Percentiles rank a stretch among this genome's conserved stretches.
Conservation (phyloP, 1,140 invertebrate genomes). For the Calephelis nemesis region DNA sequence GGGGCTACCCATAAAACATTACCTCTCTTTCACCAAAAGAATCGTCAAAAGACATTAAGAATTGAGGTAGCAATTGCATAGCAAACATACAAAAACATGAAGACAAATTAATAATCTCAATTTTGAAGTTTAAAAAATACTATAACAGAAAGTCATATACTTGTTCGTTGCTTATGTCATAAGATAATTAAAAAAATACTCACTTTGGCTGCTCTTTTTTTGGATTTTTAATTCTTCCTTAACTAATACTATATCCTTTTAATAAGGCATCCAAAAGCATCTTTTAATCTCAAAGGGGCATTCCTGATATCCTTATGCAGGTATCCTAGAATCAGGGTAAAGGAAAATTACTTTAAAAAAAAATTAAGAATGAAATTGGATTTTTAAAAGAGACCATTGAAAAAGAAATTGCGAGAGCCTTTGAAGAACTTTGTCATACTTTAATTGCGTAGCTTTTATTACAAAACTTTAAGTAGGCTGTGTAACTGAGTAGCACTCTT, state of each 20-base stretch:
- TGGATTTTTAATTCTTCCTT: background rate
- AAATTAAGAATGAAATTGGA: constrained; percentile 4
- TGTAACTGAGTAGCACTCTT: constrained; percentile 6
- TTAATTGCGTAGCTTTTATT: constrained; percentile 11
- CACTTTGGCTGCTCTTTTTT: background rate
- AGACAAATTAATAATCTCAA: too few species aligned
- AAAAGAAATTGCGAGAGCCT: constrained; percentile 16
- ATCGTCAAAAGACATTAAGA: too few species aligned
- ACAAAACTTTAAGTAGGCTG: constrained; percentile 17
- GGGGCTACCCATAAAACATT: too few species aligned
- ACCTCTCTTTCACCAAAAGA: too few species aligned
- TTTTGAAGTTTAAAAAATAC: too few species aligned
- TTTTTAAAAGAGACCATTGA: constrained; percentile 6
- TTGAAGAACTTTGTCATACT: constrained; percentile 16
- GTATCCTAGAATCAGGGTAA: constrained; percentile 14
- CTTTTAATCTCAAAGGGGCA: constrained; percentile 3
- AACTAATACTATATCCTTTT: background rate
- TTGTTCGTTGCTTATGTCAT: too few species aligned
- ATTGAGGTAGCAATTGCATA: too few species aligned
- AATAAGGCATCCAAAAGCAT: background rate
- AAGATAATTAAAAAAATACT: too few species aligned
- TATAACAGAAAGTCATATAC: too few species aligned
- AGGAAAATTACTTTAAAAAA: constrained; percentile 5
- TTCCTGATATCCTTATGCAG: background rate
- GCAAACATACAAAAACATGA: too few species aligned